Base-by-base conservation (phyloP, 2,888 invertebrate genomes). In the Caenorhabditis japonica region DNA sequence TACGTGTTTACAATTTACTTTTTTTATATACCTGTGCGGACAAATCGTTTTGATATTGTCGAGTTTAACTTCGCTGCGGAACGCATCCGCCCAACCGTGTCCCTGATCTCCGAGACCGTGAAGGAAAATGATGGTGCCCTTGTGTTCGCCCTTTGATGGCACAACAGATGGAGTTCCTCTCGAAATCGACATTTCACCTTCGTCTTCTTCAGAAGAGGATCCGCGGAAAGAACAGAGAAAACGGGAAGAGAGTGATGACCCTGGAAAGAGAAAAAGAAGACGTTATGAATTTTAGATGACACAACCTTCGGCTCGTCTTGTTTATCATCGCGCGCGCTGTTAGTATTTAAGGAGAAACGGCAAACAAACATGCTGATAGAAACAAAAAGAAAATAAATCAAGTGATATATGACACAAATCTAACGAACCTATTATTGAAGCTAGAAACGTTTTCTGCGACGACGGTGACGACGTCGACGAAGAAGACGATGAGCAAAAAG, bases 51-150 rank as follows among this genome's bases (percentile, higher is more conserved):
- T 85, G 47, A 83, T 47, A 43, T 77, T 46, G 17, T 80, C 76
- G 30, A 59, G 39, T 17, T 76, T 51, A 7, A 78, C 70, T 23
- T 82, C 81, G 3, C 56, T 51, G 12, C 44, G 21, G 61, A 86
- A 79, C 13, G 81, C 80, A 25, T 81, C 79, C 0, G 83, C 79
- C 87, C 87, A 87, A 21, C 87, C 86, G 52, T 85, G 77, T 4
- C 87, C 87, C 46, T 82, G 83, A 60, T 87, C 87, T 15, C 87
- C 87, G 17, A 87, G 77, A 1, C 87, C 87, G 52, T 87, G 87
- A 27, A 87, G 74, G 72, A 87, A 87, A 55, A 87, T 83, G 27
- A 70, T n/a, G 13, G 70, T 69, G 13, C 39, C 58, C 33, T 69
- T 59, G 38, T 68, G 68, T 17, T 51, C 36, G n/a, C 58, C 68